Percentiles rank a stretch among this genome's conserved stretches.
phyloP scores from a whole-genome alignment of 2,888 invertebrate genomes.

The Nemotelus nigrinus region DNA sequence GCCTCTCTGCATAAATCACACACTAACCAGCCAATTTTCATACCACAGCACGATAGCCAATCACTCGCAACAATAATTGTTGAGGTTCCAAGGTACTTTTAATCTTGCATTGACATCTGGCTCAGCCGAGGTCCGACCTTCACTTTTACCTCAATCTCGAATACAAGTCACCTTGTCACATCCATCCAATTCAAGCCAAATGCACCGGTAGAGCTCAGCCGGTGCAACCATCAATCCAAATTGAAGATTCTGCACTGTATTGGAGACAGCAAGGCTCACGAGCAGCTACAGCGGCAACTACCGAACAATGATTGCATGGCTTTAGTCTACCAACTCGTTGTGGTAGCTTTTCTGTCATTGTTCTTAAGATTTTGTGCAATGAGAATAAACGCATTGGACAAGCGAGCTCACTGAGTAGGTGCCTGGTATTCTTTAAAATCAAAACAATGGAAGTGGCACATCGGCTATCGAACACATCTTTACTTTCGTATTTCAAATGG shows the following conservation, averaged over 20 bases:
- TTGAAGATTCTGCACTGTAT: conserved; percentile 21
- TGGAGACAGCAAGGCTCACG: neutral
- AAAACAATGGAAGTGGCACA: too few species aligned
- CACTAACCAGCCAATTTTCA: too few species aligned
- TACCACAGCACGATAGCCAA: neutral
- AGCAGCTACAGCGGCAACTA: neutral
- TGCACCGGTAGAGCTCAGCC: conserved; percentile 8
- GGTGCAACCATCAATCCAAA: conserved; percentile 10
- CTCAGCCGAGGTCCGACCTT: conserved; percentile 14
- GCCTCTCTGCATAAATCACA: too few species aligned
- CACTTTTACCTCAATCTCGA: conserved; percentile 31
- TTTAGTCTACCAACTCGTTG: too few species aligned
- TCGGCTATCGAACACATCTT: too few species aligned
- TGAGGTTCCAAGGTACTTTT: neutral
- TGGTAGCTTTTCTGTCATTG: too few species aligned
- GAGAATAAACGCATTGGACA: too few species aligned
- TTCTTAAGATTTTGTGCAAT: too few species aligned
- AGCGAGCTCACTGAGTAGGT: too few species aligned
- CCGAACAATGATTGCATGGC: neutral
- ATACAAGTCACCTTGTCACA: neutral
- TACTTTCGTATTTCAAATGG: too few species aligned
- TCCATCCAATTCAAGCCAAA: conserved; percentile 9
- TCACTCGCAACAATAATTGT: conserved; percentile 5
- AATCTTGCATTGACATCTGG: conserved; percentile 33
- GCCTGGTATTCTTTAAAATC: too few species aligned